phyloP scores from a whole-genome alignment of 2,797 vertebrate species.

The Tolypeutes matacus region DNA sequence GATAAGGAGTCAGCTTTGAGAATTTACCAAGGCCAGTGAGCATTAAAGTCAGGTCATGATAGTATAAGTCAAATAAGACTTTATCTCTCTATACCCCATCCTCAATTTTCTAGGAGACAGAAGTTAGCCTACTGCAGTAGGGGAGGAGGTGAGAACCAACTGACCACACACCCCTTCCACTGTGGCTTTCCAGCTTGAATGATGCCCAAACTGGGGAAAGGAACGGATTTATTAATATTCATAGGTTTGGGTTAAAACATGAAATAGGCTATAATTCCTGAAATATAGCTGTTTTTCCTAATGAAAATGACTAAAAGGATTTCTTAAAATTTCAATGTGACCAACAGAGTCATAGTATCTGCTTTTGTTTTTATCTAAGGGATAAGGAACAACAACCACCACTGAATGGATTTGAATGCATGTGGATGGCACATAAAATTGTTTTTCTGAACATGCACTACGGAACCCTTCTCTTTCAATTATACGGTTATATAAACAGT shows the following conservation, averaged over 20 bases:
- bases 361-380: neutral
- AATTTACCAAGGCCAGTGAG: neutral
- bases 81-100: neutral
- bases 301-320: neutral
- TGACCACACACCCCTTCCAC: neutral
- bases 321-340: neutral
- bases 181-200: neutral
- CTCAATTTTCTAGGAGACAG: neutral
- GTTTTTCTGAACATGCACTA: neutral
- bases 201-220: neutral
- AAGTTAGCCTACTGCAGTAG: neutral
- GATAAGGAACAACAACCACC: neutral
- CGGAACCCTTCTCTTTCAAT: neutral
- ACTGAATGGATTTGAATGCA: neutral
- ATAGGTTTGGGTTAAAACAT: neutral
- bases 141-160: neutral
- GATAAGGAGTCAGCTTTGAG: neutral
- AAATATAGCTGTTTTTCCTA: constrained; percentile 37
- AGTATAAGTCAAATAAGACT: neutral
- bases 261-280: neutral
- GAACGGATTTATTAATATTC: neutral
- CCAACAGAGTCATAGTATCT: neutral
- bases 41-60: neutral
- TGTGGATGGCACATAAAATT: neutral
- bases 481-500: neutral